Evolutionary conservation across 2,888 invertebrate genomes (phyloP).

Genomic region (Ophion ellenae): DNA sequence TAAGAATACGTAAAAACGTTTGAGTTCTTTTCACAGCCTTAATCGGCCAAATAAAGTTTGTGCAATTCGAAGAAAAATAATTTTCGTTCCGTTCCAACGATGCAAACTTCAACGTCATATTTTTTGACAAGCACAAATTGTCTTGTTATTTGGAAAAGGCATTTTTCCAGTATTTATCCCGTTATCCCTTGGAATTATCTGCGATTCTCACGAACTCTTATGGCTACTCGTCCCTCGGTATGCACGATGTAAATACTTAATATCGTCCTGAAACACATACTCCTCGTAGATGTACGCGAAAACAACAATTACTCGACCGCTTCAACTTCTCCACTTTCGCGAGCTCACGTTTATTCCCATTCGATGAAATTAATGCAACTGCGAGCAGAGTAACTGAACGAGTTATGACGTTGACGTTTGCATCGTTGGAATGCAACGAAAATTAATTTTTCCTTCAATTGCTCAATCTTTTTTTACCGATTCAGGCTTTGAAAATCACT

Average conservation of each 20-base stretch:
- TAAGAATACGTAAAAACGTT: too few species aligned
- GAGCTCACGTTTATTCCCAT: not conserved
- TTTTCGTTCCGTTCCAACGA: too few species aligned
- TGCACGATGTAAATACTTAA: not conserved
- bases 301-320: not conserved
- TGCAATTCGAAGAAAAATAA: not conserved
- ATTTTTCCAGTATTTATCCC: not conserved
- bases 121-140: not conserved
- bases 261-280: not conserved
- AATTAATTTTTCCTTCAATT: too few species aligned
- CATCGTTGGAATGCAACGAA: too few species aligned
- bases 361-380: not conserved
- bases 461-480: too few species aligned
- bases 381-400: not conserved
- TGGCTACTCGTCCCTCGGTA: not conserved
- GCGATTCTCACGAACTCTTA: not conserved
- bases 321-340: not conserved
- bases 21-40: too few species aligned
- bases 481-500: too few species aligned
- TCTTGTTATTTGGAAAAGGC: not conserved
- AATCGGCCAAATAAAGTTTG: too few species aligned
- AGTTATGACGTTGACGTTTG: too few species aligned
- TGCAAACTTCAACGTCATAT: too few species aligned
- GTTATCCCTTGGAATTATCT: not conserved
- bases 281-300: not conserved